Evolutionary conservation across 2,113 vertebrate genomes (phyloP).

Genomic region (Alethe castanea): DNA sequence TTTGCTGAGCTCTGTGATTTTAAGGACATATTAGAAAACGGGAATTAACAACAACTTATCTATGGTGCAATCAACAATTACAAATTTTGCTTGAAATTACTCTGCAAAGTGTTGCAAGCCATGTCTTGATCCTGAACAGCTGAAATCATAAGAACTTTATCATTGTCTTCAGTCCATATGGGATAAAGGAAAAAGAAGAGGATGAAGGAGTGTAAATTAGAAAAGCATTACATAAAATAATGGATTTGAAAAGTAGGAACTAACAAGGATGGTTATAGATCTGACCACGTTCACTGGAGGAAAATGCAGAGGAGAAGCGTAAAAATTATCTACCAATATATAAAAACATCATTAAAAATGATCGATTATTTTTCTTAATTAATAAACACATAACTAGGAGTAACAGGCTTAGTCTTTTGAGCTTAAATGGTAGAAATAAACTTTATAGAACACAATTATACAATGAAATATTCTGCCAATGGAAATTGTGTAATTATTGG

Average conservation of each 20-base stretch:
- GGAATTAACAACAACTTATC: background rate
- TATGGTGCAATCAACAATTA: background rate
- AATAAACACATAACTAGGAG: background rate
- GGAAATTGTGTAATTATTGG: background rate
- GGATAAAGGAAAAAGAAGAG: background rate
- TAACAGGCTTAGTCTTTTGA: background rate
- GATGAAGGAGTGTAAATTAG: background rate
- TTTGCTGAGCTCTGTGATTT: background rate
- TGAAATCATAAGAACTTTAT: background rate
- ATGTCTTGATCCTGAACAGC: background rate
- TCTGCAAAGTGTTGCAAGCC: background rate
- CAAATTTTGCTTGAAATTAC: background rate
- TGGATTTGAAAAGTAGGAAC: background rate
- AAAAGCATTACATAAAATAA: background rate
- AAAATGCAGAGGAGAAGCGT: background rate
- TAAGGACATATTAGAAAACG: background rate
- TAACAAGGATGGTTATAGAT: background rate
- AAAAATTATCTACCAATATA: background rate
- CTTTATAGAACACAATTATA: background rate
- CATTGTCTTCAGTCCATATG: background rate
- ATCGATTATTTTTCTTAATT: constrained; percentile 22
- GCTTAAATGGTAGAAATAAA: background rate
- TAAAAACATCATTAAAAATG: background rate
- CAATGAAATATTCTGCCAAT: background rate
- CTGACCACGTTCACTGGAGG: background rate